Conservation (phyloP, 2,797 vertebrate genomes). For the Sebastes elongatus region DNA sequence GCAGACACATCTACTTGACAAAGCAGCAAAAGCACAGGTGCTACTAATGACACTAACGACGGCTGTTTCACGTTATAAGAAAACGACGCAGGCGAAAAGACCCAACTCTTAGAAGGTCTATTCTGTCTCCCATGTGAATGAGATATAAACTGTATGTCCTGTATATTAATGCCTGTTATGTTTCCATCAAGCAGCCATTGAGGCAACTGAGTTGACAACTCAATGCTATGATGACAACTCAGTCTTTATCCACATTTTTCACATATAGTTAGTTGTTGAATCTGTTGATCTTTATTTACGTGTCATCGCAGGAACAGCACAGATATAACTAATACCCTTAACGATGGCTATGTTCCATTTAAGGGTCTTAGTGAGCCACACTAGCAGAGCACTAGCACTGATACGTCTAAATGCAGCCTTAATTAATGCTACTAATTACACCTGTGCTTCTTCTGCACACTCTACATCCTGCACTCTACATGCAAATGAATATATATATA, state of each 20-base stretch:
- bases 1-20: neutral
- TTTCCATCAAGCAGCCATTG: neutral
- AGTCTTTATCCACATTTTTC: rapidly evolving
- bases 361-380: neutral
- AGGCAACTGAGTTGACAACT: neutral
- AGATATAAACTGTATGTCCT: neutral
- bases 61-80: neutral
- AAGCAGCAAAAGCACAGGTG: neutral
- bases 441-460: neutral
- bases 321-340: neutral
- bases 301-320: neutral
- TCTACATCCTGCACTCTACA: neutral
- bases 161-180: neutral
- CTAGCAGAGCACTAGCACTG: neutral
- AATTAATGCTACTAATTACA: neutral
- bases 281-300: neutral
- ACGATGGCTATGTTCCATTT: neutral
- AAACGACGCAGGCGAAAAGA: neutral
- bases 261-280: neutral
- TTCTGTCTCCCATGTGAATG: neutral
- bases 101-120: neutral
- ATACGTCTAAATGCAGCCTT: neutral
- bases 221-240: neutral
- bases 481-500: neutral
- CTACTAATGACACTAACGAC: neutral